Percentiles rank a stretch among this genome's conserved stretches.
Conservation (phyloP, 2,113 vertebrate species). For the Petrocephalus zakoni region DNA sequence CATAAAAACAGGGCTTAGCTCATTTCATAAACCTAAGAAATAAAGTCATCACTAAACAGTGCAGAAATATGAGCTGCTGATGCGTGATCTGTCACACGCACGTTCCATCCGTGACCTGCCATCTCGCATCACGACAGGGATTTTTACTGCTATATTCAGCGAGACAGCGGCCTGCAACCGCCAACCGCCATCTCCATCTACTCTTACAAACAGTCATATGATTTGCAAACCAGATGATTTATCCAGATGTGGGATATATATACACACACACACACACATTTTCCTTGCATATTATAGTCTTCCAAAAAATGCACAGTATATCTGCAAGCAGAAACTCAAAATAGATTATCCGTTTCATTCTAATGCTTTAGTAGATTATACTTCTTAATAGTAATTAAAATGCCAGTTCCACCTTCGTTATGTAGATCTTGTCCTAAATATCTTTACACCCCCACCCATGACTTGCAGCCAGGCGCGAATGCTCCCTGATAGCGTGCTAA, state of each 20-base stretch:
- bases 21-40: constrained; percentile 19
- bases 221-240: background rate
- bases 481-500: background rate
- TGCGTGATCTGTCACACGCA: constrained; percentile 32
- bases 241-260: background rate
- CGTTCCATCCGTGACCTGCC: constrained; percentile 20
- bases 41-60: constrained; percentile 14
- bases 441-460: background rate
- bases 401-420: background rate
- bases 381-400: background rate
- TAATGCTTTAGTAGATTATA: background rate
- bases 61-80: constrained; percentile 34
- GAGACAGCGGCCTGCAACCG: background rate
- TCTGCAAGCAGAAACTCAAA: background rate
- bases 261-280: background rate
- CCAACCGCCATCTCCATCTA: background rate
- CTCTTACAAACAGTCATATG: background rate
- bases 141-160: constrained; percentile 16
- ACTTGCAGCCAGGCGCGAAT: background rate
- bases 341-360: background rate
- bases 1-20: constrained; percentile 24
- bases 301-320: background rate
- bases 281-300: background rate
- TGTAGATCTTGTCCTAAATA: background rate
- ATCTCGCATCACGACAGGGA: constrained; percentile 25